Base-by-base conservation (phyloP, 2,888 invertebrate species). In the Anthrax anthrax region DNA sequence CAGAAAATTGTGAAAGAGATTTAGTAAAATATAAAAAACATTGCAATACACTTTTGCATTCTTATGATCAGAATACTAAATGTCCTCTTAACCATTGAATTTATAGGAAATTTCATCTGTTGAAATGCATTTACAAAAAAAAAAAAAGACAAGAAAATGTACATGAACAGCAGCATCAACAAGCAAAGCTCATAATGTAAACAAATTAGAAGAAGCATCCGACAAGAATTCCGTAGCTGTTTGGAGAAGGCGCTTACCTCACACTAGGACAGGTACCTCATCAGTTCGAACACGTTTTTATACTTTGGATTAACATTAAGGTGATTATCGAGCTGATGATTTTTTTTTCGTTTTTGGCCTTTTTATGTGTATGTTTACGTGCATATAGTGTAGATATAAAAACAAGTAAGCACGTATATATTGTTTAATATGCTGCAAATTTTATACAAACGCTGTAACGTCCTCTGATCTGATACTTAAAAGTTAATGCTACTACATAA, bases 161-260 rank as follows among this genome's bases (percentile, higher is more conserved):
- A 39, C 17, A 17, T 12, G 29, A 10, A 19, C 34, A 13, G 5
- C 19, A 19, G 42, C 18, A 27, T 37, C 34, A 43, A 61, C 63
- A 62, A 63, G 56, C 58, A 61, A 64, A 64, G 60, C 62, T 58
- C 60, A 59, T 61, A 60, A 61, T 64, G 63, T 62, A 62, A 63
- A 64, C 63, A 63, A 63, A 63, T 63, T 63, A 64, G 61, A 57
- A 57, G 56, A 58, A 47, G 54, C 51, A 55, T 46, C 41, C 42
- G 42, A 46, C 46, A 46, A 42, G 42, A 41, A 46, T 46, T 46
- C 46, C 46, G 16, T 37, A 36, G 46, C 46, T 46, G n/a, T 42
- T 18, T 38, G 42, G 18, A 40, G 41, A 40, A 44, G 47, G 43
- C 47, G 47, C 37, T 37, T 39, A 43, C 46, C 47, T 39, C 50